Evolutionary conservation across 2,113 vertebrate species (phyloP).

Genomic region (Hippocampus zosterae): DNA sequence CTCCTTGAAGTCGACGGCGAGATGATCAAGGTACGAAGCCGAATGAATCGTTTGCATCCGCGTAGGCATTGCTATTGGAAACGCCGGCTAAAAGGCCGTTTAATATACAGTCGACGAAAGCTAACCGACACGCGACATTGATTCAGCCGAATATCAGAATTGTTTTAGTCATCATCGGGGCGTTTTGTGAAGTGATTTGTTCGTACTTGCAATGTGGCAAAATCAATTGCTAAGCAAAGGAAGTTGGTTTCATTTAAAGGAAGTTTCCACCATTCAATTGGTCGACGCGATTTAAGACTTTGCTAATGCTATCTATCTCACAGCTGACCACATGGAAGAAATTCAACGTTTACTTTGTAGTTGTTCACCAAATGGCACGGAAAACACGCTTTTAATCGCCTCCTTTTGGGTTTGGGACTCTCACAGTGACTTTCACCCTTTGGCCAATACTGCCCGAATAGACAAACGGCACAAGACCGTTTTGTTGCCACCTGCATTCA

Average conservation of each 20-base stretch:
- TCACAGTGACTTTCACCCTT: too few relatives aligned
- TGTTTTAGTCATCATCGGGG: neutral
- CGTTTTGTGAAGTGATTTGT: neutral
- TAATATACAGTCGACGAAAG: too few relatives aligned
- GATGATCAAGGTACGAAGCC: conserved; percentile 63
- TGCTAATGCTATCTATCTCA: neutral
- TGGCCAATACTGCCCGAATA: too few relatives aligned
- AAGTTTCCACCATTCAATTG: neutral
- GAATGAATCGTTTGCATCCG: neutral
- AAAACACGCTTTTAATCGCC: neutral
- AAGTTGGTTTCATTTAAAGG: neutral
- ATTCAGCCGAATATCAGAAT: neutral
- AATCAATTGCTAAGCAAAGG: too few relatives aligned
- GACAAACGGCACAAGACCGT: too few relatives aligned
- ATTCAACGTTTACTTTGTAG: neutral
- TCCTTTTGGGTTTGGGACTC: too few relatives aligned
- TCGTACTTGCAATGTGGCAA: neutral
- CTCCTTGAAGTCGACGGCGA: conserved; percentile 66
- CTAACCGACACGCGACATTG: too few relatives aligned
- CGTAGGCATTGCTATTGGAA: too few relatives aligned
- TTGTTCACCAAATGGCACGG: neutral
- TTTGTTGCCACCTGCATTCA: too few relatives aligned
- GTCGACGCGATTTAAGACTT: neutral
- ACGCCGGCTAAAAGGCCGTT: too few relatives aligned
- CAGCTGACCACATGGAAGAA: neutral